These are phyloP conservation scores for Perithous albicinctus DNA, from an alignment of 2,888 invertebrate genomes.

Conservation along the genomic window DNA sequence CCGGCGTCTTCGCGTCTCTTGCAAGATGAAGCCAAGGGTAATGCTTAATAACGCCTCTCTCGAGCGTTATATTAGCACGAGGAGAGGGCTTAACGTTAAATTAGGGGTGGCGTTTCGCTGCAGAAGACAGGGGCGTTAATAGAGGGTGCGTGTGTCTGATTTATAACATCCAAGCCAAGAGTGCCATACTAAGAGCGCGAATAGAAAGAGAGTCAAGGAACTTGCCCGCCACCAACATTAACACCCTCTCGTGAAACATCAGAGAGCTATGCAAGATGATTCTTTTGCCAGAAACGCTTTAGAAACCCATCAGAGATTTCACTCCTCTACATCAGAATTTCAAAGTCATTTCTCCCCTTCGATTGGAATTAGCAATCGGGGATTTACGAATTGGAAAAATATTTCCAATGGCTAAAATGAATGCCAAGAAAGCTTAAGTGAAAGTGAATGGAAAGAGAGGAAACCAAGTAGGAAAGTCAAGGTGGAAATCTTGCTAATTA, in stretches of 20 bases:
- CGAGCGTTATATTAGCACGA: slow-evolving; percentile 77
- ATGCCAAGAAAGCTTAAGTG: neutral
- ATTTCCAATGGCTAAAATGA: neutral
- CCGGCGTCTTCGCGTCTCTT: slow-evolving; percentile 2
- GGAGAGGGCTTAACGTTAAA: slow-evolving; percentile 80
- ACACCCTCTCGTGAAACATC: slow-evolving; percentile 5
- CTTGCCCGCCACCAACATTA: slow-evolving; percentile 67
- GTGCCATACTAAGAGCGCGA: slow-evolving; percentile 64
- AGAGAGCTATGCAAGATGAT: neutral
- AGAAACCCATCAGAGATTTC: slow-evolving; percentile 2
- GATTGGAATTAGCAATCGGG: slow-evolving; percentile 11
- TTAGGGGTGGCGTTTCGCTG: slow-evolving; percentile 77
- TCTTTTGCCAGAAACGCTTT: neutral
- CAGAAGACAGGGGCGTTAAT: slow-evolving; percentile 81
- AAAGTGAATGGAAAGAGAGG: neutral
- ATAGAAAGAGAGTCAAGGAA: slow-evolving; percentile 66
- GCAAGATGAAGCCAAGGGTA: slow-evolving; percentile 54
- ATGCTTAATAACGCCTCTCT: slow-evolving; percentile 73
- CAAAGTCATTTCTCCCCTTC: neutral
- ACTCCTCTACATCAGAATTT: neutral
- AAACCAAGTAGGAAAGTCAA: neutral
- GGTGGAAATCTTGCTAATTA: slow-evolving; percentile 37
- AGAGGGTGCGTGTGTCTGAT: slow-evolving; percentile 82
- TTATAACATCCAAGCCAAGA: slow-evolving; percentile 77
- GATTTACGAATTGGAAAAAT: slow-evolving; percentile 2